phyloP scores from a whole-genome alignment of 2,888 invertebrate genomes.

The Sabatieria punctata region DNA sequence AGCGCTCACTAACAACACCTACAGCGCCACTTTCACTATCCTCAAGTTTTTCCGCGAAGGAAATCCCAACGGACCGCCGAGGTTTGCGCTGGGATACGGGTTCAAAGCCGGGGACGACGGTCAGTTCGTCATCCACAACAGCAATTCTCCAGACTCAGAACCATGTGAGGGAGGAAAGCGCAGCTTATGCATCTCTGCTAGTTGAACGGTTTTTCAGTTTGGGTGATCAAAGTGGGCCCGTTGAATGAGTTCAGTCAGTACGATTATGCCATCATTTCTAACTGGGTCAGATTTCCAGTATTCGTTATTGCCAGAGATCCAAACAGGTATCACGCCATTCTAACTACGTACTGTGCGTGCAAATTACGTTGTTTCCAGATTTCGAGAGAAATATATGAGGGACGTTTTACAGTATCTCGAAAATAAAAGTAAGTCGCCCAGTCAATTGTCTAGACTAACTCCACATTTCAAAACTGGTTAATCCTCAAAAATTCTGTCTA shows the following conservation, averaged over 20 bases:
- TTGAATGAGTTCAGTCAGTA: constrained; percentile 33
- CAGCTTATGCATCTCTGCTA: background rate
- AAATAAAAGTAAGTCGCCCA: constrained; percentile 28
- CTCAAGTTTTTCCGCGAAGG: constrained; percentile 33
- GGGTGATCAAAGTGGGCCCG: constrained; percentile 32
- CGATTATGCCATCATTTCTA: constrained; percentile 29
- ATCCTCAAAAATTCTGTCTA: too few relatives aligned
- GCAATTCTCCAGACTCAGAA: constrained; percentile 30
- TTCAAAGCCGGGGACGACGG: constrained; percentile 31
- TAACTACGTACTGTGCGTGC: background rate
- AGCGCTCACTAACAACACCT: constrained; percentile 31
- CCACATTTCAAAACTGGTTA: too few relatives aligned
- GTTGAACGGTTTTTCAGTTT: constrained; percentile 20
- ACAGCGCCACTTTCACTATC: constrained; percentile 31
- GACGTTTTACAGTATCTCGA: constrained; percentile 30
- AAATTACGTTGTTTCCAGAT: constrained; percentile 1
- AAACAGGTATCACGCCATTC: constrained; percentile 11
- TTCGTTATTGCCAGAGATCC: constrained; percentile 32
- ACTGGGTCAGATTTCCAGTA: constrained; percentile 29
- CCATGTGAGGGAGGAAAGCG: constrained; percentile 18
- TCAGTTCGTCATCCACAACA: constrained; percentile 30
- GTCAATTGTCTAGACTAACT: too few relatives aligned
- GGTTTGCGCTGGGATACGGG: constrained; percentile 31
- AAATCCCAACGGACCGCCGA: constrained; percentile 30
- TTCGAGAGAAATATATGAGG: constrained; percentile 23